Conservation (phyloP, 2,113 vertebrate species). For the Zapus hudsonius region DNA sequence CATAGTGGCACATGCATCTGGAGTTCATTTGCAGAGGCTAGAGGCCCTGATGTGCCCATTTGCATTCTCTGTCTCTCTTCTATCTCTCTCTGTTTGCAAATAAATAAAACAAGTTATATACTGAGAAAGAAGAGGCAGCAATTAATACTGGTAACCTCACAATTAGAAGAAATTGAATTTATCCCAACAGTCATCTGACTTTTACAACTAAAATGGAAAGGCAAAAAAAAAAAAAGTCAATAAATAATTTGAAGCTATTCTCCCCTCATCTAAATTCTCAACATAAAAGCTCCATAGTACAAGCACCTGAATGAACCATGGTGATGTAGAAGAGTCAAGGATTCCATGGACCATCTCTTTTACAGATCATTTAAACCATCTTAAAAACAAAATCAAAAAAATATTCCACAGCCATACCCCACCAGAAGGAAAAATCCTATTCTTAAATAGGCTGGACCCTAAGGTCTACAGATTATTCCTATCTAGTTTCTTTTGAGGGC, state of each 20-base stretch:
- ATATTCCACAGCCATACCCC: background rate
- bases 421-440: background rate
- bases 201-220: conserved; percentile 45
- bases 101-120: background rate
- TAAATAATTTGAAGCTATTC: conserved; percentile 40
- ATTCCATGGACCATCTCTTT: conserved; percentile 40
- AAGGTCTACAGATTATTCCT: conserved; percentile 25
- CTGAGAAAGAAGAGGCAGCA: conserved; percentile 26
- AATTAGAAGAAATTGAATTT: conserved; percentile 13
- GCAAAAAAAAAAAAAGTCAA: conserved; percentile 1
- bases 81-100: too few species aligned
- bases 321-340: background rate
- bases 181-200: background rate
- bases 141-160: background rate
- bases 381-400: background rate
- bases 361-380: conserved; percentile 48
- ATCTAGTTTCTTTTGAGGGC: conserved; percentile 6
- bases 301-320: conserved; percentile 4
- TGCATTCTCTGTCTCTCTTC: too few species aligned
- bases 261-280: background rate
- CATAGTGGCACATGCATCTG: too few species aligned
- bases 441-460: conserved; percentile 14
- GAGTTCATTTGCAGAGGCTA: too few species aligned
- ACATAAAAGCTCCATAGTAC: conserved; percentile 2
- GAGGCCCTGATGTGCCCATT: too few species aligned